Evolutionary conservation across 2,888 invertebrate genomes (phyloP).

Genomic region (Volucella inanis): DNA sequence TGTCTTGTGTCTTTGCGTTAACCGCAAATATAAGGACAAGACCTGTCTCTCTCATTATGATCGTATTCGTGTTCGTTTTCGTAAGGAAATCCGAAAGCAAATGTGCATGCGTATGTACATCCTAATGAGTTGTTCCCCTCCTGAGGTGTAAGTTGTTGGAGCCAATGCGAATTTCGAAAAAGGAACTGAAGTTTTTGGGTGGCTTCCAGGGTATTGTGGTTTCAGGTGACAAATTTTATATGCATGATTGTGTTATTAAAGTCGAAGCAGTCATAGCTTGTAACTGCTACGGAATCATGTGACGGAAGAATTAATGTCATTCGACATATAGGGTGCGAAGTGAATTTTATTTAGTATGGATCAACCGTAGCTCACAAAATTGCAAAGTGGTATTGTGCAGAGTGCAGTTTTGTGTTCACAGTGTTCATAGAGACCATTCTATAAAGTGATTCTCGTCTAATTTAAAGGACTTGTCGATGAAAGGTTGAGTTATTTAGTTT

Average conservation of each 20-base stretch:
- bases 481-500: no score
- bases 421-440: no score
- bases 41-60: constrained; percentile 49
- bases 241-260: constrained; percentile 65
- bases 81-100: constrained; percentile 73
- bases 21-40: constrained; percentile 69
- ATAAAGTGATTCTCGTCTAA: no score
- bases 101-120: constrained; percentile 57
- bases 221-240: constrained; percentile 72
- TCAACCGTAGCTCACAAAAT: no score
- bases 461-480: no score
- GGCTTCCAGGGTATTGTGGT: constrained; percentile 72
- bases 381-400: no score
- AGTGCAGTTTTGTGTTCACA: no score
- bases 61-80: constrained; percentile 22
- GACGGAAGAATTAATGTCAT: constrained; percentile 45
- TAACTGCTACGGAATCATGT: constrained; percentile 57
- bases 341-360: neutral
- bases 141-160: constrained; percentile 9
- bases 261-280: constrained; percentile 27
- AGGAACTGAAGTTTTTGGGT: constrained; percentile 69
- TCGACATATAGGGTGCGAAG: neutral
- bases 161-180: constrained; percentile 48
- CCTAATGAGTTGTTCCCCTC: constrained; percentile 59
- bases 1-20: neutral